phyloP scores from a whole-genome alignment of 2,113 vertebrate species.

The Crotophaga sulcirostris region DNA sequence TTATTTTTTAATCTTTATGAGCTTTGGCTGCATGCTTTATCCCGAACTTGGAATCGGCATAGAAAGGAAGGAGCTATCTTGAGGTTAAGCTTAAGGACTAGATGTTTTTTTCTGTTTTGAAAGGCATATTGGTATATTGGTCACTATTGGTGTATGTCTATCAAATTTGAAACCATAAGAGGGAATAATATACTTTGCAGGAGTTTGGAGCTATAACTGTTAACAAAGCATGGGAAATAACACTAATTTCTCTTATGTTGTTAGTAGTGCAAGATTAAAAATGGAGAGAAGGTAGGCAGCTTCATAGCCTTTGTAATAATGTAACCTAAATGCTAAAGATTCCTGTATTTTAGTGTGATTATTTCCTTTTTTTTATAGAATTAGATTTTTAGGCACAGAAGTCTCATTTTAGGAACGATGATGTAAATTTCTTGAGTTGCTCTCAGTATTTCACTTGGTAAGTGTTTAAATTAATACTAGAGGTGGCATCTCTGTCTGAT shows the following conservation, averaged over 20 bases:
- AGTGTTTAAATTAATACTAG: not conserved
- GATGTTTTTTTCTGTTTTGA: not conserved
- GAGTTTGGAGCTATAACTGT: not conserved
- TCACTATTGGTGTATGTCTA: not conserved
- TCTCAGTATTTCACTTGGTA: not conserved
- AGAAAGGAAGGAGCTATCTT: not conserved
- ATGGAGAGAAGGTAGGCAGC: not conserved
- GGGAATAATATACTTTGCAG: not conserved
- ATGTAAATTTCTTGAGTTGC: not conserved
- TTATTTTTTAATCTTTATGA: not conserved
- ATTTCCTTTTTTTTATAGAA: not conserved
- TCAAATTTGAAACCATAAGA: not conserved
- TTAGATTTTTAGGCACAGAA: not conserved
- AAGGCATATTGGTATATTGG: not conserved
- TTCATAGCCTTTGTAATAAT: not conserved
- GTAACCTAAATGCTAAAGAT: not conserved
- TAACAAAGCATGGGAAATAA: not conserved
- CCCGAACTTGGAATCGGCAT: not conserved
- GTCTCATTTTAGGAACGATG: not conserved
- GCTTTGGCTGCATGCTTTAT: not conserved
- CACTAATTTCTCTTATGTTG: not conserved
- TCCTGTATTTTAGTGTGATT: not conserved
- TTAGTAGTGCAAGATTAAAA: not conserved
- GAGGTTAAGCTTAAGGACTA: not conserved
- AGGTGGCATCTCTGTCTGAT: not conserved